Conservation (phyloP, 2,113 vertebrate genomes). For the Menidia beryllina region DNA sequence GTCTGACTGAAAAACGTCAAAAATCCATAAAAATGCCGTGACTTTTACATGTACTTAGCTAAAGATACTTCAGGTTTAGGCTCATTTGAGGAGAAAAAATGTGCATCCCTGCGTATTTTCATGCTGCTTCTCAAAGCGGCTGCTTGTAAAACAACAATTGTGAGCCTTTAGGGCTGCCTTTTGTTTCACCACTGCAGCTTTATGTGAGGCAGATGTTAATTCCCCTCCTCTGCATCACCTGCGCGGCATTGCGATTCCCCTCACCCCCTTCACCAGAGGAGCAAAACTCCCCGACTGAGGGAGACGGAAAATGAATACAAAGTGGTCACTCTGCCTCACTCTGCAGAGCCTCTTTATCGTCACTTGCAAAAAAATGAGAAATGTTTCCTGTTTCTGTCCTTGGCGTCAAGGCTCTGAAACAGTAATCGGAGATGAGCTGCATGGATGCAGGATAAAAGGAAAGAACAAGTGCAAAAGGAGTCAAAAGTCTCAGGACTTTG, state of each 20-base stretch:
- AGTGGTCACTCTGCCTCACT: neutral
- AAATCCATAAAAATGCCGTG: no score
- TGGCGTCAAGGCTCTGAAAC: neutral
- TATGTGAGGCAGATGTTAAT: neutral
- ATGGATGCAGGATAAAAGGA: neutral
- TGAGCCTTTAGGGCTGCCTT: no score
- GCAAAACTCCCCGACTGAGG: neutral
- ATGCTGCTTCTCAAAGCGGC: neutral
- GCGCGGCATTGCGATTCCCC: neutral
- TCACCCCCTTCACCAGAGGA: neutral
- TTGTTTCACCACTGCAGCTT: neutral
- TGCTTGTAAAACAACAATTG: neutral
- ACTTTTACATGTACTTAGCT: no score
- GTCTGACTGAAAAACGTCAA: no score
- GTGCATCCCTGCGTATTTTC: neutral
- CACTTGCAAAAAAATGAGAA: neutral
- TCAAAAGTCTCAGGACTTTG: no score
- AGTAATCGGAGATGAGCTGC: neutral
- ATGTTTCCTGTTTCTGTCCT: neutral
- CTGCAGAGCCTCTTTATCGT: neutral
- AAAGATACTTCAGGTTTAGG: no score
- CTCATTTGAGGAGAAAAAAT: neutral
- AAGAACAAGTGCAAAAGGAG: no score
- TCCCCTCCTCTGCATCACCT: neutral
- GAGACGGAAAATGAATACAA: slow-evolving; percentile 6